Base-by-base conservation (phyloP, 1,140 invertebrate genomes). In the Acromyrmex heyeri region DNA sequence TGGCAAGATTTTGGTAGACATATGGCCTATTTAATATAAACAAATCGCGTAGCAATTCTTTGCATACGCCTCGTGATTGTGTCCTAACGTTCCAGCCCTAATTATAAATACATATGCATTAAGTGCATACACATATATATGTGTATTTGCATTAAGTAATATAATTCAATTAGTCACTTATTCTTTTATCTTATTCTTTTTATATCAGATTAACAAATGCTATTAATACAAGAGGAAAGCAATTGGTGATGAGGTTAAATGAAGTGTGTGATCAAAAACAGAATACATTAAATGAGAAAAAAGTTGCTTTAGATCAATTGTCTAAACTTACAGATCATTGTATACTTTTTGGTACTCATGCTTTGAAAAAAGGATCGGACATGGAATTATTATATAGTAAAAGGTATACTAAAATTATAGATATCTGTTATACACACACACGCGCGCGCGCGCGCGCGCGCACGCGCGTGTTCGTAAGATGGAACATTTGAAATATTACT, bases 251-350 rank as follows among this genome's bases (percentile, higher is more conserved):
- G 93, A 96, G 97, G 57, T 94, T 98, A 27, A 97, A 97, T 93
- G 97, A 98, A 95, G 96, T 98, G 18, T 98, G 98, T 92, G 97
- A 98, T 94, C 96, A 96, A 83, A 98, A 98, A 93, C 97, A 98
- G 92, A 97, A 97, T 92, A 98, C 97, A 48, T 95, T 98, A 24
- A 97, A 97, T 88, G 97, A 98, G 93, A 98, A 98, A 94, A 98
- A 98, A 95, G 96, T 97, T 72, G 98, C 97, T 75, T 94, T 98
- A 27, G 97, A 97, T 91, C 96, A 98, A 90, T 95, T 98, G 5
- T 97, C 97, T 5, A 97, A 97, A 92, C 96, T 98, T 91, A 98
- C 98, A 14, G 98, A 98, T 95, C 97, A 98, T 95, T 98, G 98
- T 94, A 97, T 98, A 62, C 96, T 97, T 78, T 98, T 98, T 95